Evolutionary conservation across 1,140 invertebrate genomes (phyloP), one percentile per base, ranked within the genome.

Genomic region (Plutomurus gul): DNA sequence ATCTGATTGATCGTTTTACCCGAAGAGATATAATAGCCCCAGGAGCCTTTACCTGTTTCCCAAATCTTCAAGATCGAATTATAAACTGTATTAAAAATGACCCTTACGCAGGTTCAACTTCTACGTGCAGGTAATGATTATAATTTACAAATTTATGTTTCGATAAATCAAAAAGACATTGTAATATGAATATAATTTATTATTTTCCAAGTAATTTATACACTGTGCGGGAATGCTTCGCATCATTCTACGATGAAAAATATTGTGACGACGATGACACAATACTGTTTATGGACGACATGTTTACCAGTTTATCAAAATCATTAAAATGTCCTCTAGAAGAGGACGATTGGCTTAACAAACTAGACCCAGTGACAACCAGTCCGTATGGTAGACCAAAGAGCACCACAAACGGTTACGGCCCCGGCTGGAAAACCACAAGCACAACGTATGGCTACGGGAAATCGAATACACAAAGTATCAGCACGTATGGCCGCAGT

Each of bases 21-120:
- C 65, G 70, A 16, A 37, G 46, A 40, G 56, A 77, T 10, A 20
- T 77, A 5, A 43, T 77, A n/a, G 75, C 71, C 16, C 71, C 71
- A 6, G 76, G 76, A 33, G 76, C 73, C 0, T 78, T 73, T 47
- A 37, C 46, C 7, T 78, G 76, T 25, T 78, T 78, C 30, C 76
- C 76, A 6, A 18, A 51, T 51, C 25, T 78, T 37, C 76, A 78
- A 46, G 76, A 78, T n/a, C 76, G 76, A n/a, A 78, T 78, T 51
- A 43, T 78, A 16, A 78, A 73, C 39, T 78, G 76, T 37, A 70
- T 78, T 33, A 78, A 78, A 73, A 73, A 30, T 7, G 71, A 40
- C 16, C 36, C 11, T 5, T 40, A 73, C 16, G 25, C 71, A 16
- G 18, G 43, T 39, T 36, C 71, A 73, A 47, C 37, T 22, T 43